A percentile compares a stretch with the other conserved stretches of the same genome.
These are phyloP conservation scores for Carcinoscorpius rotundicauda DNA, from an alignment of 1,140 invertebrate genomes.

Conservation along the genomic window DNA sequence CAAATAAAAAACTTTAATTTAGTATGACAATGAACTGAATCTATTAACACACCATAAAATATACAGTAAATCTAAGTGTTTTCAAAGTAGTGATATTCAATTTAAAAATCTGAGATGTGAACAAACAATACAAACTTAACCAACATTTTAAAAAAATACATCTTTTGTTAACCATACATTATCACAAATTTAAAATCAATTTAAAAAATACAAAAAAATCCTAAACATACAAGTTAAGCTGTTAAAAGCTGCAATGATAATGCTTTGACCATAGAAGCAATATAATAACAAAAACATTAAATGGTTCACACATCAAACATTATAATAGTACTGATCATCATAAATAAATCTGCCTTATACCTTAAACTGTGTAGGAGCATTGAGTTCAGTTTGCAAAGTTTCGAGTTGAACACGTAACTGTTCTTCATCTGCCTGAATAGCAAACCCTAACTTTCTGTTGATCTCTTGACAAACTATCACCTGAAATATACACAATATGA, in stretches of 20 bases:
- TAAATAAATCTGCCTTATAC: conserved; percentile 35
- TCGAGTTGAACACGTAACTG: conserved; percentile 67
- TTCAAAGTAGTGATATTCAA: no score
- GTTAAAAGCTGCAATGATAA: not conserved
- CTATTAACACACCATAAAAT: no score
- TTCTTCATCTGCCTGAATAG: conserved; percentile 80
- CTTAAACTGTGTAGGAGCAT: conserved; percentile 83
- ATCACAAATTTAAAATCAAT: not conserved
- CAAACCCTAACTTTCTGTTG: conserved; percentile 65
- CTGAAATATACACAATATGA: conserved; percentile 34
- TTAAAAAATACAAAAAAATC: not conserved
- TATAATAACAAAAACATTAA: conserved; percentile 13
- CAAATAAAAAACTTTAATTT: no score
- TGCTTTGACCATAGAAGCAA: not conserved
- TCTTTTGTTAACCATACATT: no score
- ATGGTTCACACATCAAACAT: conserved; percentile 19
- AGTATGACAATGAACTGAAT: no score
- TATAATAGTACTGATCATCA: conserved; percentile 5
- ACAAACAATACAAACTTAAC: no score
- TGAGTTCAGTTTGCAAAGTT: conserved; percentile 68
- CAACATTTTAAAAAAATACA: no score
- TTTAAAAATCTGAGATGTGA: no score
- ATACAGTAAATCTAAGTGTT: no score
- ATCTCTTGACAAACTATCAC: conserved; percentile 78
- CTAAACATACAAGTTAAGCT: not conserved